These are phyloP conservation scores for Onchidella celtica DNA, from an alignment of 2,888 invertebrate species.

Conservation along the genomic window DNA sequence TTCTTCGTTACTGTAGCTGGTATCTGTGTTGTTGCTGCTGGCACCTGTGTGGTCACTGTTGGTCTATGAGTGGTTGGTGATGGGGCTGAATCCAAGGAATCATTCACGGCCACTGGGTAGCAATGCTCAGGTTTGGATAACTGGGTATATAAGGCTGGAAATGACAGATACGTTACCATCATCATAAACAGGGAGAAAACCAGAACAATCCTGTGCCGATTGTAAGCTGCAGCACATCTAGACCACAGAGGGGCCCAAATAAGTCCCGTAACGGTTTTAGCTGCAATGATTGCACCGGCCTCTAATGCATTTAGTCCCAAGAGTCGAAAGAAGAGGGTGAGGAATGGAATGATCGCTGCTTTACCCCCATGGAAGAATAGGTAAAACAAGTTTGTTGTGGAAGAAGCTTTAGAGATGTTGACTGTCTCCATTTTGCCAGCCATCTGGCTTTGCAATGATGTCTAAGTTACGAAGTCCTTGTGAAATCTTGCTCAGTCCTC, in stretches of 20 bases:
- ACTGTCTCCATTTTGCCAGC: constrained; percentile 56
- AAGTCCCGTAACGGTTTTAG: constrained; percentile 69
- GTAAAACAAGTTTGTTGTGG: constrained; percentile 70
- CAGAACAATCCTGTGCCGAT: constrained; percentile 68
- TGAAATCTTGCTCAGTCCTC: too few relatives aligned
- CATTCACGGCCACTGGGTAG: too few relatives aligned
- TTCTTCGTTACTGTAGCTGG: too few relatives aligned
- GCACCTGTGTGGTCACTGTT: not conserved
- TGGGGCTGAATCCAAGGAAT: too few relatives aligned
- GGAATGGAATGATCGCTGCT: constrained; percentile 74
- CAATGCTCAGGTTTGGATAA: constrained; percentile 44
- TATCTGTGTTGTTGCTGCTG: not conserved
- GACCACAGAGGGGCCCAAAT: constrained; percentile 75
- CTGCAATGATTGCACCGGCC: constrained; percentile 71
- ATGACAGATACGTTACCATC: constrained; percentile 67
- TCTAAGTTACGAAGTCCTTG: not conserved
- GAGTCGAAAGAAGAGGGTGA: constrained; percentile 73
- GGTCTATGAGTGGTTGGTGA: not conserved
- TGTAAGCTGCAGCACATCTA: constrained; percentile 70
- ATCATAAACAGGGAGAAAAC: constrained; percentile 73
- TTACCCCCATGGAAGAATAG: constrained; percentile 72
- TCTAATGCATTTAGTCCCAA: constrained; percentile 73
- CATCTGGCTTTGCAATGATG: constrained; percentile 2
- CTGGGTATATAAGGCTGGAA: constrained; percentile 65
- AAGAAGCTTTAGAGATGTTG: constrained; percentile 68